Evolutionary conservation across 2,113 vertebrate genomes (phyloP).

Genomic region (Pogonocichla stellata): DNA sequence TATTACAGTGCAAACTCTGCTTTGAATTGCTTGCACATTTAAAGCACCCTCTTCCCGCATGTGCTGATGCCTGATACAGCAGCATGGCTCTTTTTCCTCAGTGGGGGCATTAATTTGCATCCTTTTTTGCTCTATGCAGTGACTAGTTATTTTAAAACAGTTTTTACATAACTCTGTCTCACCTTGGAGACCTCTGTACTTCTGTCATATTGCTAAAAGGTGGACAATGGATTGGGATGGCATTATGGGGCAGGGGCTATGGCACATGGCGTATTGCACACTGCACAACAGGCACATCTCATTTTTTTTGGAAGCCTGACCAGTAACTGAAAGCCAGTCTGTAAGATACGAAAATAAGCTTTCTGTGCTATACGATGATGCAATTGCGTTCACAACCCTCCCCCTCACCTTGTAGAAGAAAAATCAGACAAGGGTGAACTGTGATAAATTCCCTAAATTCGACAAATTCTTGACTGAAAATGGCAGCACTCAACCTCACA

Average conservation of each 20-base stretch:
- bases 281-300: not conserved
- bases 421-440: not conserved
- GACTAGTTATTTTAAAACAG: not conserved
- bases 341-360: not conserved
- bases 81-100: not conserved
- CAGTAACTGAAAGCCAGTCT: not conserved
- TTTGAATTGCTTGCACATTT: not conserved
- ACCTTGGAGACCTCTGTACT: not conserved
- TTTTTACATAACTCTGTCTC: not conserved
- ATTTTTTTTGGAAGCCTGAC: not conserved
- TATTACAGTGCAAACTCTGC: not conserved
- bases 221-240: not conserved
- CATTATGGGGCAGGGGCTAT: not conserved
- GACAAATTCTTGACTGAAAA: not conserved
- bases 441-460: not conserved
- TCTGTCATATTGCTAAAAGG: not conserved
- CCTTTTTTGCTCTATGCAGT: not conserved
- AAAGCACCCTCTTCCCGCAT: not conserved
- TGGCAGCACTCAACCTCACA: not conserved
- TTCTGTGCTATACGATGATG: not conserved
- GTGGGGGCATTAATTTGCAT: not conserved
- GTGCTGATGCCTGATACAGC: not conserved
- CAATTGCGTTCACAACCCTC: not conserved
- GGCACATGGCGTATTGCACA: not conserved
- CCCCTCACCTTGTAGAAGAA: not conserved